phyloP scores from a whole-genome alignment of 2,797 vertebrate species.

The Poecilia velifera region DNA sequence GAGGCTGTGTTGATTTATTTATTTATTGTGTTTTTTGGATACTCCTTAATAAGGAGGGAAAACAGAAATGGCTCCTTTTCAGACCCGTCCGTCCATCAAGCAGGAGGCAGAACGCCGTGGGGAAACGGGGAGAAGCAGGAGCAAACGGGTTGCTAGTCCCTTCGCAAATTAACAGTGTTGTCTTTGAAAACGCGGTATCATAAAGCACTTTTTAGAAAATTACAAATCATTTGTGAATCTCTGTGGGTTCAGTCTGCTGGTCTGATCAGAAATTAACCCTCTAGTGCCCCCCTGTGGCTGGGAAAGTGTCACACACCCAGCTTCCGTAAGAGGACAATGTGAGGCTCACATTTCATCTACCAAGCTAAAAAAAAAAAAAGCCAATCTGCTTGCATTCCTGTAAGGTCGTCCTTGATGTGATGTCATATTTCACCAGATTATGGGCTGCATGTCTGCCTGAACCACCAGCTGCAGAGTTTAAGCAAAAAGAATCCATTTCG shows the following conservation, averaged over 20 bases:
- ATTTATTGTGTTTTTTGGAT: not conserved
- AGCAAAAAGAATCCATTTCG: no score
- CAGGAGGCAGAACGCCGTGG: conserved; percentile 11
- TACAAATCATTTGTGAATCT: not conserved
- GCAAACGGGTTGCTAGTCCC: not conserved
- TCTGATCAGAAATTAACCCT: not conserved
- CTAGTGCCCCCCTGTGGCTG: not conserved
- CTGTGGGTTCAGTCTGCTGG: not conserved
- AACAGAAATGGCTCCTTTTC: conserved; percentile 42
- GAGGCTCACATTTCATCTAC: not conserved
- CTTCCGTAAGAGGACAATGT: not conserved
- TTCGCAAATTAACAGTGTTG: not conserved
- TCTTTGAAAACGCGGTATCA: not conserved
- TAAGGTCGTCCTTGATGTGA: not conserved
- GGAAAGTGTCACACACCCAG: not conserved
- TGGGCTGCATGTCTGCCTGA: not conserved
- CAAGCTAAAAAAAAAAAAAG: not conserved
- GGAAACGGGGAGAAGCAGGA: conserved; percentile 1
- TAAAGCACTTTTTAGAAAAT: not conserved
- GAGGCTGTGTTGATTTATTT: conserved; percentile 38
- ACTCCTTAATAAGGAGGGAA: conserved; percentile 47
- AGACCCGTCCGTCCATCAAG: conserved; percentile 26
- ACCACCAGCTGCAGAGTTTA: not conserved
- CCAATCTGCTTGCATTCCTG: not conserved
- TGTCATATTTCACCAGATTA: conserved; percentile 1